These are phyloP conservation scores for Pseudanteris insignis DNA, from an alignment of 2,888 invertebrate species.

Conservation along the genomic window DNA sequence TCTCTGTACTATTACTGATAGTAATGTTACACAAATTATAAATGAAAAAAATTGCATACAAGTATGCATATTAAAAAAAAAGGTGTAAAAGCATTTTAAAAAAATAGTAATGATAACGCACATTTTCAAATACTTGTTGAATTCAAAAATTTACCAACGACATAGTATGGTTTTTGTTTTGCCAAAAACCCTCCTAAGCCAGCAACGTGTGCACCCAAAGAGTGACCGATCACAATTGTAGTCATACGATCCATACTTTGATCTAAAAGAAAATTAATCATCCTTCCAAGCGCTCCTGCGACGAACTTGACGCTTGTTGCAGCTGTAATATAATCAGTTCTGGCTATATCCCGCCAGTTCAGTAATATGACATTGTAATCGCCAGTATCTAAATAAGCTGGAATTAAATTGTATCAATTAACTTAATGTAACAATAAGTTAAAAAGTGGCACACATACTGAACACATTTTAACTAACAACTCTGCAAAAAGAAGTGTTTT, in stretches of 20 bases:
- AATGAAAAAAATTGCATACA: too few relatives aligned
- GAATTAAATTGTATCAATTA: conserved; percentile 5
- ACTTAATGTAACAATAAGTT: too few relatives aligned
- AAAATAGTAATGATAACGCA: too few relatives aligned
- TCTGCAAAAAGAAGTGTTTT: too few relatives aligned
- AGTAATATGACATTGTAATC: conserved; percentile 24
- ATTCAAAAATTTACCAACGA: conserved; percentile 19
- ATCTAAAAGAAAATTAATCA: conserved; percentile 11
- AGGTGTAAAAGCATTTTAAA: too few relatives aligned
- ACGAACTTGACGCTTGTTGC: conserved; percentile 19
- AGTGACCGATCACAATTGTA: conserved; percentile 18
- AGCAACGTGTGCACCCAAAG: conserved; percentile 23
- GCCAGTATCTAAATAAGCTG: conserved; percentile 15
- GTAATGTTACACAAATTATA: too few relatives aligned
- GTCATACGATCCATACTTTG: conserved; percentile 7
- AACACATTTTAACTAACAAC: too few relatives aligned
- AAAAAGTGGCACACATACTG: too few relatives aligned
- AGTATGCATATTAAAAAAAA: too few relatives aligned
- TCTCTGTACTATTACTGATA: too few relatives aligned
- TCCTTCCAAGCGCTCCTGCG: background rate
- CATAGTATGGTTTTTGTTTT: background rate
- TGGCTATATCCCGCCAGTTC: conserved; percentile 18
- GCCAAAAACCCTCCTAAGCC: conserved; percentile 11
- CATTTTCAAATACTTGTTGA: background rate
- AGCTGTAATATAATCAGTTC: conserved; percentile 12